Evolutionary conservation across 2,888 invertebrate genomes (phyloP), one percentile per base, ranked within the genome.

Genomic region (Embidobia sp.): DNA sequence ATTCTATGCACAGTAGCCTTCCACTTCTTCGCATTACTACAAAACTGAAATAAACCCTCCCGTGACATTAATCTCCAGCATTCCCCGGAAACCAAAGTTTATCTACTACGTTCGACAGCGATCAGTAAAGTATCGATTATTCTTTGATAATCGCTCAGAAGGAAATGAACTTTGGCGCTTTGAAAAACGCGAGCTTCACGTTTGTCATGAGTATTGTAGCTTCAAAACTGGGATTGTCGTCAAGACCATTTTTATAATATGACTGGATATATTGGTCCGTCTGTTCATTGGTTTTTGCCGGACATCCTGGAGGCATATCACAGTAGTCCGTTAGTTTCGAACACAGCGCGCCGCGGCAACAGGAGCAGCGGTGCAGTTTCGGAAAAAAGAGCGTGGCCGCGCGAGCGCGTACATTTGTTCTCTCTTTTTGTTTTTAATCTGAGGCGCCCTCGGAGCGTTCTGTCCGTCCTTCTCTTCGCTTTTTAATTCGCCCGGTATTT

Each of bases 401-500:
- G 51, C 51, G 69, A 22, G 19, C 51, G 53, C 19, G 46, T 35
- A 26, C 46, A 16, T 59, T 22, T 29, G 40, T 46, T 29, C 27
- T 59, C 77, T 77, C 63, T 67, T 69, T 77, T 77, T 67, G 49
- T 80, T 79, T 73, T 77, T 59, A 64, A 77, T 78, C 59, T 57
- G 63, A 74, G 78, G 73, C 64, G 48, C 46, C 69, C 55, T 31
- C 18, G 16, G 10, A 46, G 31, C 66, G 22, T 53, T 51, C 66
- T 59, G 16, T 61, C 44, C 49, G 26, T 74, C 72, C 63, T 64
- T 70, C 13, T 57, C 66, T 35, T 31, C 67, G 70, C 81, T 85
- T 85, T 86, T 86, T 85, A 85, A 84, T 84, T 85, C 83, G 80
- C 51, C 48, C 81, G 80, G 84, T 85, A 87, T 87, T 85, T 85